Conservation (phyloP, 2,113 vertebrate genomes). For the Microtus richardsoni region DNA sequence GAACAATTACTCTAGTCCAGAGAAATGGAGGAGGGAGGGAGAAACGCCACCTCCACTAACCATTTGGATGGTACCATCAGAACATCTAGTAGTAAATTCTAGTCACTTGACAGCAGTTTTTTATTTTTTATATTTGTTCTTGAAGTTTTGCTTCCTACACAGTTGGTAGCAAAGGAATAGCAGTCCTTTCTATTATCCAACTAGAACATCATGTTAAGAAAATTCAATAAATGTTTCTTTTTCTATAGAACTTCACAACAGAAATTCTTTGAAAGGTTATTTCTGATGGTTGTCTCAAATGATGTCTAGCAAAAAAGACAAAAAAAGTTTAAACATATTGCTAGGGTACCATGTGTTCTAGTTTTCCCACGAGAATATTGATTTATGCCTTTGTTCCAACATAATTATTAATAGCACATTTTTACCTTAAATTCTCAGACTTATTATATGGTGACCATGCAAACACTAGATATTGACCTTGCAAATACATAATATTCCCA, state of each 20-base stretch:
- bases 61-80: constrained; percentile 17
- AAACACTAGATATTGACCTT: background rate
- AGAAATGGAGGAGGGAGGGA: background rate
- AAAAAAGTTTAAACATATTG: background rate
- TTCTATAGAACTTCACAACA: constrained; percentile 20
- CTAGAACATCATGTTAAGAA: background rate
- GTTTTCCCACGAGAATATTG: background rate
- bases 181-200: background rate
- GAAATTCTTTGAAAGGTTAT: constrained; percentile 35
- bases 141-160: background rate
- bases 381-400: constrained; percentile 32
- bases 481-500: background rate
- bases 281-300: constrained; percentile 17
- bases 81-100: constrained; percentile 6
- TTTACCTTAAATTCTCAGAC: background rate
- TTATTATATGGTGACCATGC: background rate
- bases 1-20: background rate
- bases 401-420: constrained; percentile 43
- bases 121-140: constrained; percentile 16
- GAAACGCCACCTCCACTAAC: background rate
- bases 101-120: constrained; percentile 11
- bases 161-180: constrained; percentile 19
- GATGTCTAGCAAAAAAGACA: background rate
- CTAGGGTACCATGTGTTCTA: background rate
- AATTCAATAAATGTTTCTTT: constrained; percentile 13